Conservation (phyloP, 2,797 vertebrate genomes). For the Melanotaenia boesemani region DNA sequence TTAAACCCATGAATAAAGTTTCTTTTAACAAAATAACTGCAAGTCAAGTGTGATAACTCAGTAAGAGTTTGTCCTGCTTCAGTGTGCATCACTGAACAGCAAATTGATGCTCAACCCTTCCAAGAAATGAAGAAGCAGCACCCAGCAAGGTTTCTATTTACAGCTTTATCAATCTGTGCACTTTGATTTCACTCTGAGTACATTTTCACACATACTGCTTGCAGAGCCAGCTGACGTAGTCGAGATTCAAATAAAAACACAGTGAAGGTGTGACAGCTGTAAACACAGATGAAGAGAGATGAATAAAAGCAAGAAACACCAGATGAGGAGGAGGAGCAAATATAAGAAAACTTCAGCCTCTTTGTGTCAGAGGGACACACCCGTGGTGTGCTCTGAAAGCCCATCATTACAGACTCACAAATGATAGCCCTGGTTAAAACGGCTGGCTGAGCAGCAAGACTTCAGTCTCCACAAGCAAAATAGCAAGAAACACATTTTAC, state of each 20-base stretch:
- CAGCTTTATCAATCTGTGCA: conserved; percentile 11
- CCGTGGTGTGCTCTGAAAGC: conserved; percentile 76
- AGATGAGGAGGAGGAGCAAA: conserved; percentile 58
- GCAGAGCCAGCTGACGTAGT: neutral
- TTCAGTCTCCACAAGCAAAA: conserved; percentile 53
- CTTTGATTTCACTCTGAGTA: conserved; percentile 28
- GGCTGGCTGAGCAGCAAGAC: conserved; percentile 62
- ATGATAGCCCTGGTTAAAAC: conserved; percentile 80
- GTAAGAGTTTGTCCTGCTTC: conserved; percentile 26
- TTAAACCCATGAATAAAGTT: no score
- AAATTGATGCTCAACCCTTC: conserved; percentile 18
- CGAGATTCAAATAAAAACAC: conserved; percentile 66
- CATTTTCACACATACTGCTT: conserved; percentile 4
- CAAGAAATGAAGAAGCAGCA: conserved; percentile 25
- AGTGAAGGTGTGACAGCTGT: conserved; percentile 58
- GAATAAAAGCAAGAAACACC: conserved; percentile 3
- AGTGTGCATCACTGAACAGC: conserved; percentile 34
- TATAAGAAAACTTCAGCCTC: conserved; percentile 68
- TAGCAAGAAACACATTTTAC: conserved; percentile 32
- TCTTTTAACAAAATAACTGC: neutral
- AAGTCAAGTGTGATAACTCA: conserved; percentile 32
- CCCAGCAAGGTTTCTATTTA: neutral
- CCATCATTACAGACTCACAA: conserved; percentile 83
- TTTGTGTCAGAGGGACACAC: conserved; percentile 82
- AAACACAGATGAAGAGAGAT: neutral